phyloP scores from a whole-genome alignment of 2,888 invertebrate genomes.

The Oscheius sp. region DNA sequence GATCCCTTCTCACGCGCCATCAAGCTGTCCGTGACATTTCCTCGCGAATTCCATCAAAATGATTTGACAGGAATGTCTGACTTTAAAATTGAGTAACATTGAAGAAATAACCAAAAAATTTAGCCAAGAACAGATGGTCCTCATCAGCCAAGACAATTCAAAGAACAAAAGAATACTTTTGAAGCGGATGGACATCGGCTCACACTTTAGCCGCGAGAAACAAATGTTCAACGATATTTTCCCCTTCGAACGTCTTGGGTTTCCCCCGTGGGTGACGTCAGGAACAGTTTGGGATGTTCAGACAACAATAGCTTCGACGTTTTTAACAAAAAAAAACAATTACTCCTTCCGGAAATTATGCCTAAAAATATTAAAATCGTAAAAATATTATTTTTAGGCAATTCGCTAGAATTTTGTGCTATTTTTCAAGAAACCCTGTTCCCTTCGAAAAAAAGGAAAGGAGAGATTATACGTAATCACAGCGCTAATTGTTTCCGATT shows the following conservation, averaged over 20 bases:
- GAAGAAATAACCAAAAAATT: too few species aligned
- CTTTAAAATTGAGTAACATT: too few species aligned
- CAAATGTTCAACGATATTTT: conserved; percentile 20
- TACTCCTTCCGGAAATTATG: background rate
- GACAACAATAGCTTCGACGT: too few species aligned
- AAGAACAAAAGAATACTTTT: conserved; percentile 1
- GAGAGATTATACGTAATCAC: background rate
- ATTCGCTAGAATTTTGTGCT: too few species aligned
- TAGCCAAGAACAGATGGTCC: conserved; percentile 9
- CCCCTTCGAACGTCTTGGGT: background rate
- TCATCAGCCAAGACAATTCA: background rate
- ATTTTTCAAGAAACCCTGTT: background rate
- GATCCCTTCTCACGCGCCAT: conserved; percentile 5
- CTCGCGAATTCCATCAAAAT: conserved; percentile 6
- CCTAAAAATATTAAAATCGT: too few species aligned
- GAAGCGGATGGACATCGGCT: background rate
- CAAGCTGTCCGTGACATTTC: background rate
- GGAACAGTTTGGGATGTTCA: too few species aligned
- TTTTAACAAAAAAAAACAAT: background rate
- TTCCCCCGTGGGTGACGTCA: background rate
- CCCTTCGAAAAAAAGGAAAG: background rate
- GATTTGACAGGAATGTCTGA: too few species aligned
- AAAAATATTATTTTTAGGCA: too few species aligned
- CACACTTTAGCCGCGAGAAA: conserved; percentile 8
- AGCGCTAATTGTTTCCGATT: conserved; percentile 26